Evolutionary conservation across 2,797 vertebrate species (phyloP).

Genomic region (Muscicapa striata): DNA sequence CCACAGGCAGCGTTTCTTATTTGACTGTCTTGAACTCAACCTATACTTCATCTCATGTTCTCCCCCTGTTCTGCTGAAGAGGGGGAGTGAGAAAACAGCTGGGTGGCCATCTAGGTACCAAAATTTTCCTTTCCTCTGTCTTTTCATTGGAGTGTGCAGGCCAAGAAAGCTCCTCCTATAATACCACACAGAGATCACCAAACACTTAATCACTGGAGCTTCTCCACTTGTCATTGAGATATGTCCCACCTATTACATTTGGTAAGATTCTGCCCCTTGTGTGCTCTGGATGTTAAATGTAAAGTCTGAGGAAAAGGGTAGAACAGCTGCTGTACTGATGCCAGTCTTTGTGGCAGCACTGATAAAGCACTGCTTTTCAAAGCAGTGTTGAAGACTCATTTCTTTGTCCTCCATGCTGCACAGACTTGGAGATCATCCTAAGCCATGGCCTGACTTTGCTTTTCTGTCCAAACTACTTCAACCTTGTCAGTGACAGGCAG

Average conservation of each 20-base stretch:
- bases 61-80: neutral
- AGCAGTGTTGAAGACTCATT: neutral
- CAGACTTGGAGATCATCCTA: neutral
- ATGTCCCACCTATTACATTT: neutral
- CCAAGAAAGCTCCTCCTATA: neutral
- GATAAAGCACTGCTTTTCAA: neutral
- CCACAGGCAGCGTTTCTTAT: neutral
- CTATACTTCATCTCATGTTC: neutral
- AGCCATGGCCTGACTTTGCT: neutral
- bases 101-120: neutral
- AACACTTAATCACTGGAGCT: neutral
- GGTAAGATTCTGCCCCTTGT: neutral
- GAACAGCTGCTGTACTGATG: neutral
- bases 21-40: neutral
- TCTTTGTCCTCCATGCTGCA: neutral
- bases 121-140: neutral
- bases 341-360: neutral
- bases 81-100: neutral
- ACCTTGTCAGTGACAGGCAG: neutral
- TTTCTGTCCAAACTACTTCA: neutral
- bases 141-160: neutral
- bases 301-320: neutral
- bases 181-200: neutral
- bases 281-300: neutral
- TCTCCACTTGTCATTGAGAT: neutral